A percentile compares a stretch with the other conserved stretches of the same genome.
These are phyloP conservation scores for Triops longicaudatus DNA, from an alignment of 1,140 invertebrate genomes.

Conservation along the genomic window DNA sequence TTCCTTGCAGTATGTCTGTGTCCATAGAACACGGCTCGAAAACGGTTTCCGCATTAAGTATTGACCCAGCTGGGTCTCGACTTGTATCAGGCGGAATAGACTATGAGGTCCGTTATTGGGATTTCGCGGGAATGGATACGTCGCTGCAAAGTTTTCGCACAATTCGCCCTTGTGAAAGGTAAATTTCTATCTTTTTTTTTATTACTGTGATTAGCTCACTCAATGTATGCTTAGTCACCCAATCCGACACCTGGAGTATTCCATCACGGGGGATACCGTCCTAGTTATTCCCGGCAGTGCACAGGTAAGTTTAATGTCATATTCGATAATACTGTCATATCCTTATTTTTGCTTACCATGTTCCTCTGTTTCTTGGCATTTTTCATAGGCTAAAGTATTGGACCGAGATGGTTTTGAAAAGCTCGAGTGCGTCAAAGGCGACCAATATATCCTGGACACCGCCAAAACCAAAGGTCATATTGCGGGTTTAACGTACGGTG, in stretches of 20 bases:
- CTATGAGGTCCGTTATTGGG: constrained; percentile 94
- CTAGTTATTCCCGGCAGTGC: constrained; percentile 81
- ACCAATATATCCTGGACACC: constrained; percentile 94
- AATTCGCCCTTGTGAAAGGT: constrained; percentile 84
- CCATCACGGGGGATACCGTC: constrained; percentile 86
- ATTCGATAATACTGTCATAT: background rate
- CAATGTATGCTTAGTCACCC: constrained; percentile 56
- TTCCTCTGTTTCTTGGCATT: background rate
- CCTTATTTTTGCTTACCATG: background rate
- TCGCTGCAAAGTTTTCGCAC: constrained; percentile 83
- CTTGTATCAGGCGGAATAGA: constrained; percentile 88
- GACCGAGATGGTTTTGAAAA: constrained; percentile 94
- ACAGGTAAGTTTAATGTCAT: constrained; percentile 32
- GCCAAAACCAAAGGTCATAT: constrained; percentile 91
- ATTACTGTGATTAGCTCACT: constrained; percentile 18
- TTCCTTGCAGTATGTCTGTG: constrained; percentile 73
- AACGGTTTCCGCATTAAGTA: constrained; percentile 74
- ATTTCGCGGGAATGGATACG: constrained; percentile 96
- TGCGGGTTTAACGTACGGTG: constrained; percentile 78
- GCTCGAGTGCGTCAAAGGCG: constrained; percentile 90
- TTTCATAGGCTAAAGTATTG: constrained; percentile 69
- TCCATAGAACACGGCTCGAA: constrained; percentile 74
- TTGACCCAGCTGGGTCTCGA: constrained; percentile 86
- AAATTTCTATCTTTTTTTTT: constrained; percentile 25
- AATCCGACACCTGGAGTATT: constrained; percentile 83